Evolutionary conservation across 2,113 vertebrate species (phyloP), one percentile per base, ranked within the genome.

Genomic region (Pangasianodon gigas): DNA sequence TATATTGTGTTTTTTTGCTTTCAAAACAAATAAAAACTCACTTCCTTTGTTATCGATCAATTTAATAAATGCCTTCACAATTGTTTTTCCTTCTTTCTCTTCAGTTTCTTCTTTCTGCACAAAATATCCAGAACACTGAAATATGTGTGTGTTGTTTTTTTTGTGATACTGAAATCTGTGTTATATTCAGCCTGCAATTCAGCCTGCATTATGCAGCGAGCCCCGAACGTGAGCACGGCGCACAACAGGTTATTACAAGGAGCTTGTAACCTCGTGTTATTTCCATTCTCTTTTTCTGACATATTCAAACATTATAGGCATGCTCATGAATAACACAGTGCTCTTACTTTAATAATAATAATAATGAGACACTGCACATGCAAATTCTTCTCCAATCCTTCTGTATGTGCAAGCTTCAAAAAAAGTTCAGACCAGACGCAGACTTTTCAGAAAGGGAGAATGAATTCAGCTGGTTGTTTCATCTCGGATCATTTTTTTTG

Each of bases 11-110:
- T 2, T 21, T 6, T 46, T 46, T 77, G 13, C 24, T 51, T 80
- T 80, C 77, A 80, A 51, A 80, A 29, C 1, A 11, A 80, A 80
- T 80, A n/a, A 52, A 16, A 80, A 80, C 14, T 14, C 26, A 18
- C 48, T 80, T 80, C 11, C 48, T 80, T 80, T 80, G 77, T 79
- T 80, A 89, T 86, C 52, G 62, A 82, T 75, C 65, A 56, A 24
- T 65, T 48, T 84, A 18, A 80, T 60, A 44, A 60, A 62, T 4
- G 21, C 74, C 41, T 44, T 48, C 21, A 79, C 82, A 58, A 77
- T 75, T 83, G 37, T 62, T 83, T 86, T 51, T 84, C 37, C 10
- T 44, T 41, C 29, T 69, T 79, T 79, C 60, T 24, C 54, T 79
- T 89, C 44, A 4, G 16, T 11, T 56, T 29, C 88, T 41, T 29